Percentiles rank a stretch among this genome's conserved stretches.
Conservation (phyloP, 2,113 vertebrate genomes). For the Lycocorax pyrrhopterus region DNA sequence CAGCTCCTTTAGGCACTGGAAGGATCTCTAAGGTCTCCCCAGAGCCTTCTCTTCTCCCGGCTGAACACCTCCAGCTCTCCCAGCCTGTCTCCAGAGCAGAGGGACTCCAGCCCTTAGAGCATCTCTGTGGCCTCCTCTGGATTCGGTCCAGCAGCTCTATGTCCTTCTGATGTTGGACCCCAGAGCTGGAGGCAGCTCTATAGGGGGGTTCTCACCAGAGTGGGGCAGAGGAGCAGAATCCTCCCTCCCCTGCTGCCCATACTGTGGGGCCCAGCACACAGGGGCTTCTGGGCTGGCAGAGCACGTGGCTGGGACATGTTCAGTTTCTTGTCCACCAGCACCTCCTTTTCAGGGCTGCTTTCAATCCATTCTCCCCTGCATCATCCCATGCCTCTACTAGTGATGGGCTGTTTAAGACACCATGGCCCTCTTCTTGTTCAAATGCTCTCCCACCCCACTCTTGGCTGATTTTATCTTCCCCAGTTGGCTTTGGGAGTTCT, state of each 20-base stretch:
- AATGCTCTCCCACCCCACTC: neutral
- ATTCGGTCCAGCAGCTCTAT: neutral
- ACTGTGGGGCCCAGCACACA: neutral
- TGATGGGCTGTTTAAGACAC: neutral
- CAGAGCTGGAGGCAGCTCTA: neutral
- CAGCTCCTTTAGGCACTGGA: fast-evolving
- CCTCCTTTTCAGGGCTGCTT: neutral
- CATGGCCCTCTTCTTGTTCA: neutral
- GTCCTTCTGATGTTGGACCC: fast-evolving
- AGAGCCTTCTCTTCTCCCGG: neutral
- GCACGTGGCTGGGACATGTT: neutral
- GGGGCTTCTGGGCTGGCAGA: neutral
- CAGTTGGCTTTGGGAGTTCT: neutral
- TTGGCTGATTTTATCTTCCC: neutral
- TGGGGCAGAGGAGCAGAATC: neutral
- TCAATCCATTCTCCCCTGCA: neutral
- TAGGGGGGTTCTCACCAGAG: neutral
- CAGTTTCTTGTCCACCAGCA: neutral
- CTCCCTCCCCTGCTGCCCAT: neutral
- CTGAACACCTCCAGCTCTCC: neutral
- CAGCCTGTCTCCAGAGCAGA: neutral
- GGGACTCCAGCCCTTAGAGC: neutral
- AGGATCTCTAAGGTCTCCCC: neutral
- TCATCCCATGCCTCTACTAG: fast-evolving
- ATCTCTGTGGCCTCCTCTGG: neutral